Evolutionary conservation across 2,888 invertebrate genomes (phyloP).

Genomic region (Melolontha melolontha): DNA sequence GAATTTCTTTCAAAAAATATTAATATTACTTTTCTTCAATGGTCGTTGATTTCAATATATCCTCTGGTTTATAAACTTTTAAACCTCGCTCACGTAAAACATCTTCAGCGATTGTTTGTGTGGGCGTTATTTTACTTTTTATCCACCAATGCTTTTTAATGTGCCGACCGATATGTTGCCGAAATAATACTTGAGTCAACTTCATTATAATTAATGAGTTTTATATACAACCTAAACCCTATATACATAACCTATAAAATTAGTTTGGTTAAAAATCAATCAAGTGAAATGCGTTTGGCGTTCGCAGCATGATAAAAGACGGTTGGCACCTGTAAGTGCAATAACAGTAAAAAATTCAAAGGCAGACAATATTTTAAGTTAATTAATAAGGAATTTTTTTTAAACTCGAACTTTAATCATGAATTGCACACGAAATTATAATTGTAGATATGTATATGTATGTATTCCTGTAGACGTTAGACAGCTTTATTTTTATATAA

Average conservation of each 20-base stretch:
- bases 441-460: no score
- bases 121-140: conserved; percentile 72
- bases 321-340: no score
- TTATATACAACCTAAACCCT: not conserved
- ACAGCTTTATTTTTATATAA: no score
- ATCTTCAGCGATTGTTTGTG: conserved; percentile 70
- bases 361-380: no score
- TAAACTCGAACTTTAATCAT: no score
- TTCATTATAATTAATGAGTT: conserved; percentile 69
- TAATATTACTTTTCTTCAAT: conserved; percentile 42
- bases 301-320: no score
- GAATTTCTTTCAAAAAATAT: not conserved
- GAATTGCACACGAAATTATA: no score
- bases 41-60: conserved; percentile 68
- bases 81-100: conserved; percentile 71
- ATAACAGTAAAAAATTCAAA: no score
- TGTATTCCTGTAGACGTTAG: no score
- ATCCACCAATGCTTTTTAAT: conserved; percentile 79
- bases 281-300: not conserved
- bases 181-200: conserved; percentile 71
- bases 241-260: not conserved
- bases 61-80: conserved; percentile 72
- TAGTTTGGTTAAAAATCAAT: not conserved
- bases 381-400: no score
- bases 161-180: conserved; percentile 80